A percentile compares a stretch with the other conserved stretches of the same genome.
phyloP scores from a whole-genome alignment of 2,113 vertebrate species.

The Peromyscus californicus region DNA sequence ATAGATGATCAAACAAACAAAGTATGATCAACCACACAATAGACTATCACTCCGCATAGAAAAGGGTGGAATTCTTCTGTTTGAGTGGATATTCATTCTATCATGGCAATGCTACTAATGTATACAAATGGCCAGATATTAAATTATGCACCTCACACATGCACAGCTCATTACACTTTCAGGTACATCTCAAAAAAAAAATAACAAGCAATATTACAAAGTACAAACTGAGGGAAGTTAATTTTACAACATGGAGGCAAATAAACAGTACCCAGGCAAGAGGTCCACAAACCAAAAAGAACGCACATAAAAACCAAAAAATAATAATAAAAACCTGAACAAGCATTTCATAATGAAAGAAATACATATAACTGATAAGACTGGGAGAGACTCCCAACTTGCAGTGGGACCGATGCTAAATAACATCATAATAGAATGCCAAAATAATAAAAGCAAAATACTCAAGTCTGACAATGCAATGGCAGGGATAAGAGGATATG shows the following conservation, averaged over 20 bases:
- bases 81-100: not conserved
- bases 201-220: not conserved
- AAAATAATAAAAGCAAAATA: not conserved
- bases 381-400: not conserved
- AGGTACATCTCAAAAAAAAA: slow-evolving; percentile 24
- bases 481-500: not conserved
- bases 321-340: not conserved
- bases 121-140: not conserved
- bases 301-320: not conserved
- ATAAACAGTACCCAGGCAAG: not conserved
- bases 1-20: not conserved
- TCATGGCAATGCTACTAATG: not conserved
- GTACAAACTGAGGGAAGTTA: not conserved
- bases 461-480: not conserved
- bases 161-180: not conserved
- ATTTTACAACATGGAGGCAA: not conserved
- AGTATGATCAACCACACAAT: not conserved
- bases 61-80: not conserved
- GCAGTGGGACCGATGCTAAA: not conserved
- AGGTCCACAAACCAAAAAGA: not conserved
- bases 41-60: not conserved
- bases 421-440: not conserved
- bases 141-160: not conserved
- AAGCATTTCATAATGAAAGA: slow-evolving; percentile 7
- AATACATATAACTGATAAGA: not conserved